A percentile compares a stretch with the other conserved stretches of the same genome.
phyloP scores from a whole-genome alignment of 2,797 vertebrate genomes.

The Antennarius maculatus region DNA sequence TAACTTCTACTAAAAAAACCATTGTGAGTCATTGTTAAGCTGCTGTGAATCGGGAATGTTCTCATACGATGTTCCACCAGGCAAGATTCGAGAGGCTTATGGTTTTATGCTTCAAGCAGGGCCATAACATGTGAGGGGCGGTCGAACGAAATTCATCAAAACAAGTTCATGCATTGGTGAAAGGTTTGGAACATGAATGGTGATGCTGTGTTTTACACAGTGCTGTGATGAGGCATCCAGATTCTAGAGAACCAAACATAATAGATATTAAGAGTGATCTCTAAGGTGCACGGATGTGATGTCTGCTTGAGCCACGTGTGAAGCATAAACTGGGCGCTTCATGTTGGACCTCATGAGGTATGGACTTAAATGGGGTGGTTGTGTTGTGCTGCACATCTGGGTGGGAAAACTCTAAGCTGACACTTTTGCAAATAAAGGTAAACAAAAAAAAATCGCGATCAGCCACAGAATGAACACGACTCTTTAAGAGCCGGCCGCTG shows the following conservation, averaged over 20 bases:
- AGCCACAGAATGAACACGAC: constrained; percentile 86
- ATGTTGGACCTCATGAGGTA: constrained; percentile 1
- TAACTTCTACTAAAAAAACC: constrained; percentile 81
- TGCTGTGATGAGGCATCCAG: background rate
- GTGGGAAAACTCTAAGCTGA: constrained; percentile 83
- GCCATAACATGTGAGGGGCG: constrained; percentile 20
- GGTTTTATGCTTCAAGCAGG: constrained; percentile 20
- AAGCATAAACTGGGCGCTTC: background rate
- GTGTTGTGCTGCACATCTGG: constrained; percentile 73
- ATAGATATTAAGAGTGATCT: background rate
- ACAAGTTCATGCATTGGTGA: too few relatives aligned
- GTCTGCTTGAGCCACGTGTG: constrained; percentile 1
- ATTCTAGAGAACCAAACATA: background rate
- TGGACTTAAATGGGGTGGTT: constrained; percentile 33
- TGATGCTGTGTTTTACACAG: too few relatives aligned
- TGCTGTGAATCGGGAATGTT: constrained; percentile 76
- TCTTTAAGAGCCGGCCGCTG: constrained; percentile 72
- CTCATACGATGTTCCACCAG: constrained; percentile 6
- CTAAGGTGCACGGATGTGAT: constrained; percentile 4
- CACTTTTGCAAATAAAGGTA: constrained; percentile 42
- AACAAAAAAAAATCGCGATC: too few relatives aligned
- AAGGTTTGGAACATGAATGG: too few relatives aligned
- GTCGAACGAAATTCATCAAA: too few relatives aligned
- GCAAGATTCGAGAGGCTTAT: constrained; percentile 3
- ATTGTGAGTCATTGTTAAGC: constrained; percentile 38